Conservation (phyloP, 2,797 vertebrate species). For the Sebastes variabilis region DNA sequence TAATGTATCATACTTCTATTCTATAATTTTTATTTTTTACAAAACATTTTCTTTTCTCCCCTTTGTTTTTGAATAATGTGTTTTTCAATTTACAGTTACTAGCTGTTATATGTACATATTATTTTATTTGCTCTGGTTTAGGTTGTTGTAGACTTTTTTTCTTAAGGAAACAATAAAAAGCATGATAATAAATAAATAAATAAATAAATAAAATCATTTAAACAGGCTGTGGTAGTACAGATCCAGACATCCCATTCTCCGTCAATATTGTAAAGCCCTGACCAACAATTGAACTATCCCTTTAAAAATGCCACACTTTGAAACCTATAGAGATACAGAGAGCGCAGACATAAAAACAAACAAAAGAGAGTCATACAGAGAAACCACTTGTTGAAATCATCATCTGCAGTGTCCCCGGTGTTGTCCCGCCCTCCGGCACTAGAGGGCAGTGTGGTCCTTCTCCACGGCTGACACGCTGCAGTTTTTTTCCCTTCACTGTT, state of each 20-base stretch:
- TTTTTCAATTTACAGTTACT: too few relatives aligned
- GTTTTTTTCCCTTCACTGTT: not conserved
- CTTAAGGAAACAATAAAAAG: too few relatives aligned
- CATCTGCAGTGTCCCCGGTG: conserved; percentile 26
- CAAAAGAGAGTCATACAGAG: not conserved
- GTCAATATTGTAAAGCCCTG: not conserved
- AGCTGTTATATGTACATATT: too few relatives aligned
- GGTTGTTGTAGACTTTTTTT: too few relatives aligned
- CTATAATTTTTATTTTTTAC: too few relatives aligned
- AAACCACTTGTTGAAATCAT: conserved; percentile 18
- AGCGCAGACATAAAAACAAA: not conserved
- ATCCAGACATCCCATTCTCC: not conserved
- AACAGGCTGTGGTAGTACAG: too few relatives aligned
- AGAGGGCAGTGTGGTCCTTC: conserved; percentile 63
- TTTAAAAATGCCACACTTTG: not conserved
- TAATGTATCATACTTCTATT: too few relatives aligned
- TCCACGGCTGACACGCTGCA: not conserved
- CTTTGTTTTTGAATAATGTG: too few relatives aligned
- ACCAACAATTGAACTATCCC: not conserved
- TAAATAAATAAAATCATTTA: too few relatives aligned
- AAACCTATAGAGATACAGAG: not conserved
- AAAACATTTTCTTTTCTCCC: too few relatives aligned
- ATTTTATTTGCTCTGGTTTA: too few relatives aligned
- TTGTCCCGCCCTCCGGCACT: not conserved
- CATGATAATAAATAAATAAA: too few relatives aligned